Percentiles rank a stretch among this genome's conserved stretches.
phyloP scores from a whole-genome alignment of 2,888 invertebrate species.

The Drosophila melanosoma region DNA sequence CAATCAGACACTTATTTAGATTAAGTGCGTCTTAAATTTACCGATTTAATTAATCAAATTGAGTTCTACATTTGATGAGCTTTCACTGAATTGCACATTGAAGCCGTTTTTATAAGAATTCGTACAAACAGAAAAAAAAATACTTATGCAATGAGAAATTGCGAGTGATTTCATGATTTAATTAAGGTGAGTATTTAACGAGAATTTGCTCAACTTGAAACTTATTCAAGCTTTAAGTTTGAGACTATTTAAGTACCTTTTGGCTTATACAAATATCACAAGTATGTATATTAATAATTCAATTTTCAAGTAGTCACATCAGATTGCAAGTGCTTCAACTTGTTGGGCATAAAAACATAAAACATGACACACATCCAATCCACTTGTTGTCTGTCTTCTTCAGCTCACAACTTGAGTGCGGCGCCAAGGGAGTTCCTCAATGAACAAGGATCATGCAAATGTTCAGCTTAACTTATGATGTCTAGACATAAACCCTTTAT shows the following conservation, averaged over 20 bases:
- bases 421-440: neutral
- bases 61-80: conserved; percentile 45
- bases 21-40: conserved; percentile 60
- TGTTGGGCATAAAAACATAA: neutral
- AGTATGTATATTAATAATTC: neutral
- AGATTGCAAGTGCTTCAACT: neutral
- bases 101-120: neutral
- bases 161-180: neutral
- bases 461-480: neutral
- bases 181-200: neutral
- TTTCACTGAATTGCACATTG: neutral
- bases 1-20: conserved; percentile 63
- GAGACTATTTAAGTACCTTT: neutral
- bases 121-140: neutral
- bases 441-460: neutral
- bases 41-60: conserved; percentile 75
- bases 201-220: neutral
- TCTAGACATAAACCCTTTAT: neutral
- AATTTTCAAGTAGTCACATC: neutral
- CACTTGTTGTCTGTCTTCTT: neutral
- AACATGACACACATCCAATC: neutral
- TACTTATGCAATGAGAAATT: neutral
- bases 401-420: neutral
- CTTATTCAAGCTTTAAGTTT: neutral
- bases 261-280: neutral